Evolutionary conservation across 1,140 invertebrate species (phyloP).

Genomic region (Euwallacea similis): DNA sequence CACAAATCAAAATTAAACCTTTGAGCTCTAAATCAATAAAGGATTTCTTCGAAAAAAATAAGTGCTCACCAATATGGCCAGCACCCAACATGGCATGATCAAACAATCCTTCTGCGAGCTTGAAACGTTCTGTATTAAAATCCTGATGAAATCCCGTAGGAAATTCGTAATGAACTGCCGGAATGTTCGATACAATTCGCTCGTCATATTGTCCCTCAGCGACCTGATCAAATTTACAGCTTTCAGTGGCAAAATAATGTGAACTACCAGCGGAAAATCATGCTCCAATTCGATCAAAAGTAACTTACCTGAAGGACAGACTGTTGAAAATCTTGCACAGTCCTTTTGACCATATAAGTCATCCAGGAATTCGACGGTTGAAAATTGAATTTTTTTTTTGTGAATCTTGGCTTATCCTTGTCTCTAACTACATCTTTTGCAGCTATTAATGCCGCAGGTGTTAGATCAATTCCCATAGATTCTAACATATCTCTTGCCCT

Average conservation of each 20-base stretch:
- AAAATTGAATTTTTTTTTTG: slow-evolving; percentile 75
- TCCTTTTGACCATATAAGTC: slow-evolving; percentile 81
- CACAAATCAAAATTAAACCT: not conserved
- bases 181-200: slow-evolving; percentile 77
- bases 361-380: slow-evolving; percentile 85
- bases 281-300: not conserved
- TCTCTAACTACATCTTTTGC: slow-evolving; percentile 81
- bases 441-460: slow-evolving; percentile 83
- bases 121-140: slow-evolving; percentile 84
- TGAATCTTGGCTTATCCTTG: slow-evolving; percentile 79
- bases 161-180: slow-evolving; percentile 89
- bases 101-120: slow-evolving; percentile 88
- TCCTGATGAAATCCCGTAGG: slow-evolving; percentile 93
- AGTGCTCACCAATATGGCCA: slow-evolving; percentile 63
- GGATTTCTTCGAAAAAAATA: not conserved
- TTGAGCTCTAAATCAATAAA: not conserved
- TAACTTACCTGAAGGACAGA: slow-evolving; percentile 68
- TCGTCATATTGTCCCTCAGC: slow-evolving; percentile 85
- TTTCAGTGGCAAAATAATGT: not conserved
- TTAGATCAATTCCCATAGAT: slow-evolving; percentile 78
- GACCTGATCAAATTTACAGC: slow-evolving; percentile 56
- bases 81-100: slow-evolving; percentile 81
- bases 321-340: slow-evolving; percentile 83
- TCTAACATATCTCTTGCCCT: slow-evolving; percentile 79
- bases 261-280: no score